Evolutionary conservation across 2,113 vertebrate species (phyloP).

Genomic region (Tauraco erythrolophus): DNA sequence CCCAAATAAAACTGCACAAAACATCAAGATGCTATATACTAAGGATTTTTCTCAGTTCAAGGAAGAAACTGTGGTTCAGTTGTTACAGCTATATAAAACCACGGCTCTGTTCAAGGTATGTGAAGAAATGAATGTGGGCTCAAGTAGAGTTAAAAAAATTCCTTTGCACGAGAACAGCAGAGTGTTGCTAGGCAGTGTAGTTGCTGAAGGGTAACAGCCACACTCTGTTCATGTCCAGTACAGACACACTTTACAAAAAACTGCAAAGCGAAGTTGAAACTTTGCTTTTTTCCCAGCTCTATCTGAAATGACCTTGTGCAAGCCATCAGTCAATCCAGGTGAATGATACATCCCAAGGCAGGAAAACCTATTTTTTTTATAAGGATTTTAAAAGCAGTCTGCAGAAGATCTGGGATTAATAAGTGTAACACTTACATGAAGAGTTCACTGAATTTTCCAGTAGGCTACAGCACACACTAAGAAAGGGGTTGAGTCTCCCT

Average conservation of each 20-base stretch:
- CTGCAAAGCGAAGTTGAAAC: background rate
- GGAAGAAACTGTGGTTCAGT: background rate
- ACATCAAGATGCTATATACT: background rate
- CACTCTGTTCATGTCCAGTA: fast-evolving
- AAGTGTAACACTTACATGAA: fast-evolving
- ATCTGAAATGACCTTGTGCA: background rate
- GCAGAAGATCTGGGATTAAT: fast-evolving
- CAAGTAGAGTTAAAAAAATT: background rate
- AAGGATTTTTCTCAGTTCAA: background rate
- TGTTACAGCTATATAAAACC: background rate
- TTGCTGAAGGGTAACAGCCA: background rate
- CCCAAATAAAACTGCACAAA: too few relatives aligned
- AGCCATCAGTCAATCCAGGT: background rate
- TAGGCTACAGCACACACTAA: background rate
- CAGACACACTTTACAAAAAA: background rate
- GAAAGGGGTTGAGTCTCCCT: background rate
- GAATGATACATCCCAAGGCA: background rate
- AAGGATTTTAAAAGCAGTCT: background rate
- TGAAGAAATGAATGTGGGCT: fast-evolving
- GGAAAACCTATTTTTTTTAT: background rate
- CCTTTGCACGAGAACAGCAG: fast-evolving
- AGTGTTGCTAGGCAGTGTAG: fast-evolving
- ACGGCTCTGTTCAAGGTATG: background rate
- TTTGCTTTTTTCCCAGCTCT: background rate
- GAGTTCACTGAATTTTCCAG: background rate